Evolutionary conservation across 2,113 vertebrate species (phyloP).

Genomic region (Takifugu flavidus): DNA sequence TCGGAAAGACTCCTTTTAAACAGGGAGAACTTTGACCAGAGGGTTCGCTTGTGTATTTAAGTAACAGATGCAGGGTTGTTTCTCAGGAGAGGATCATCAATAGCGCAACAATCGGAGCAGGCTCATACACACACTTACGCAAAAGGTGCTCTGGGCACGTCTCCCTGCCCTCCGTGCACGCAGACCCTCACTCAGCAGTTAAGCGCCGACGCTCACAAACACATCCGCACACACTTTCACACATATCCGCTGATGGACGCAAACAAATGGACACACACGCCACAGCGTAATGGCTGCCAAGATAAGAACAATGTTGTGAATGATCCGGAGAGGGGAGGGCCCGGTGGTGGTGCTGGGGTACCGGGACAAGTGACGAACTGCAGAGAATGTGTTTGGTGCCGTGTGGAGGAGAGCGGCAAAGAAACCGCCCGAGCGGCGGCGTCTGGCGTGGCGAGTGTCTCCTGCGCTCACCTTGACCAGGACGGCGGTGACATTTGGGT

Average conservation of each 20-base stretch:
- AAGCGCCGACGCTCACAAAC: constrained; percentile 56
- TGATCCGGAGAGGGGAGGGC: constrained; percentile 32
- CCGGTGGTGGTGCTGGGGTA: constrained; percentile 16
- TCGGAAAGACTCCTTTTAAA: constrained; percentile 37
- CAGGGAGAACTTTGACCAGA: constrained; percentile 32
- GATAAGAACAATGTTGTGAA: constrained; percentile 64
- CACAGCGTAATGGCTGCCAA: constrained; percentile 50
- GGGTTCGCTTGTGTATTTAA: not conserved
- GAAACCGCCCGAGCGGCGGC: not conserved
- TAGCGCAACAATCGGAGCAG: not conserved
- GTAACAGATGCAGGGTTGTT: constrained; percentile 11
- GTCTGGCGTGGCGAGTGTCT: not conserved
- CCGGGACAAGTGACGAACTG: constrained; percentile 14
- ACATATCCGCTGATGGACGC: constrained; percentile 50
- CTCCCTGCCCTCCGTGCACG: constrained; percentile 19
- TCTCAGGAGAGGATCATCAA: constrained; percentile 1
- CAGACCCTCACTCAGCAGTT: constrained; percentile 48
- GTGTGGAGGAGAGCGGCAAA: constrained; percentile 2
- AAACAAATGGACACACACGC: constrained; percentile 55
- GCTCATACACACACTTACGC: not conserved
- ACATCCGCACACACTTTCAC: constrained; percentile 67
- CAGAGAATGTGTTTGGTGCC: not conserved
- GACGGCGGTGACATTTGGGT: constrained; percentile 80
- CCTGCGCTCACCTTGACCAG: constrained; percentile 76
- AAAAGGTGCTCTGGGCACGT: constrained; percentile 2